A percentile compares a stretch with the other conserved stretches of the same genome.
Conservation (phyloP, 2,888 invertebrate genomes). For the Beris morrisii region DNA sequence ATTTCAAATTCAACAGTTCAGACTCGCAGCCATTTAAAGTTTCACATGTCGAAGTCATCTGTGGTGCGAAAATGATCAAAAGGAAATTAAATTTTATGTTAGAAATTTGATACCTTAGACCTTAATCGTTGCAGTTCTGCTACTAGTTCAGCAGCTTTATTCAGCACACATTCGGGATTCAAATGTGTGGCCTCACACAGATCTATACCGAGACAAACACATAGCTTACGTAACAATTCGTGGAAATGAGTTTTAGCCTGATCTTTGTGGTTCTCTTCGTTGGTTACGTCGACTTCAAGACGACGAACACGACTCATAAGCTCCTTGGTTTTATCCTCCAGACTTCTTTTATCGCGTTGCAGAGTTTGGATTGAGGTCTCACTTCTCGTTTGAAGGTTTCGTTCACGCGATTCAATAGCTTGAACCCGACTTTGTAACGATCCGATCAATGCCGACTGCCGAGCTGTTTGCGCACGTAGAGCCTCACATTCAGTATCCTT, state of each 20-base stretch:
- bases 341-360: slow-evolving; percentile 70
- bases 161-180: slow-evolving; percentile 72
- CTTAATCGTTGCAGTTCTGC: slow-evolving; percentile 71
- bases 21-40: slow-evolving; percentile 56
- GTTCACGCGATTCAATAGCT: slow-evolving; percentile 77
- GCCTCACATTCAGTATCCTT: slow-evolving; percentile 78
- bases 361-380: slow-evolving; percentile 75
- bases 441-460: slow-evolving; percentile 78
- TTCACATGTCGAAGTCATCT: slow-evolving; percentile 52
- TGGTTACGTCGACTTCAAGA: slow-evolving; percentile 70
- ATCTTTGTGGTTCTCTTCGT: slow-evolving; percentile 76
- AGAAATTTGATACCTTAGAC: slow-evolving; percentile 54
- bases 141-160: slow-evolving; percentile 75
- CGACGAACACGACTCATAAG: slow-evolving; percentile 72
- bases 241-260: slow-evolving; percentile 66
- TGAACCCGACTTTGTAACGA: slow-evolving; percentile 78
- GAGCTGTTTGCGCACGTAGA: slow-evolving; percentile 80
- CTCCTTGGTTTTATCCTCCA: slow-evolving; percentile 77
- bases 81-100: not conserved
- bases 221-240: slow-evolving; percentile 72
- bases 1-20: slow-evolving; percentile 52
- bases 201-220: slow-evolving; percentile 72
- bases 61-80: slow-evolving; percentile 10
- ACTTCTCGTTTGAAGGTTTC: slow-evolving; percentile 64
- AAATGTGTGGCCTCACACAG: slow-evolving; percentile 67